Base-by-base conservation (phyloP, 2,797 vertebrate genomes). In the Emys orbicularis region DNA sequence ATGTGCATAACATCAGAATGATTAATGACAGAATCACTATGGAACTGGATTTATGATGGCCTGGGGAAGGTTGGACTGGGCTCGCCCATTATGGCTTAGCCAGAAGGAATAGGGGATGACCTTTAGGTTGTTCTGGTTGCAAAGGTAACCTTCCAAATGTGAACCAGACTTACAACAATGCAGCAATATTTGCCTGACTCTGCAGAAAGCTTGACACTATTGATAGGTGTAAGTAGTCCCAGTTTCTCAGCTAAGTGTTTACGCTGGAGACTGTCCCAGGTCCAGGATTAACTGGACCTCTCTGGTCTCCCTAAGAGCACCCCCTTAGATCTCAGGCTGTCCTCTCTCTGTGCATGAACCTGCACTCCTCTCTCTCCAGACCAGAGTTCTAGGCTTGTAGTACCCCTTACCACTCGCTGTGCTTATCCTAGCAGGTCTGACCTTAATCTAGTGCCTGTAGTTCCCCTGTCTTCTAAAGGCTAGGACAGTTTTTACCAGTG, bases 1-100 rank as follows among this genome's bases (percentile, higher is more conserved):
- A 87, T 79, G 65, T 84, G 53, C 90, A 92, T 29, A 56, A 84
- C 68, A 47, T 79, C 79, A 92, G 88, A 79, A 72, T 57, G 92
- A 91, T 31, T 37, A 82, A 81, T 29, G 31, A 44, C 68, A 90
- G 54, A 91, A 83, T 59, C 52, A 76, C 61, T 92, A 0, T 37
- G 61, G 81, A 82, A 2, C 4, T 52, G 29, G 41, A 59, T 82
- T 88, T 74, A 10, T 44, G 47, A 34, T 13, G 86, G 87, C 41
- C 2, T 5, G 31, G 54, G 37, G 4, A 77, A 5, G 16, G 15
- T 1, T 0, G 76, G 82, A 21, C 52, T 54, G 23, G 52, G 7
- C 11, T 92, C 74, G 12, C 27, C 50, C 49, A 54, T 12, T 1
- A 2, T n/a, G 18, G 19, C 57, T 88, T 90, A 77, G 65, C 59